Conservation (phyloP, 2,888 invertebrate genomes). For the Apoda limacodes region DNA sequence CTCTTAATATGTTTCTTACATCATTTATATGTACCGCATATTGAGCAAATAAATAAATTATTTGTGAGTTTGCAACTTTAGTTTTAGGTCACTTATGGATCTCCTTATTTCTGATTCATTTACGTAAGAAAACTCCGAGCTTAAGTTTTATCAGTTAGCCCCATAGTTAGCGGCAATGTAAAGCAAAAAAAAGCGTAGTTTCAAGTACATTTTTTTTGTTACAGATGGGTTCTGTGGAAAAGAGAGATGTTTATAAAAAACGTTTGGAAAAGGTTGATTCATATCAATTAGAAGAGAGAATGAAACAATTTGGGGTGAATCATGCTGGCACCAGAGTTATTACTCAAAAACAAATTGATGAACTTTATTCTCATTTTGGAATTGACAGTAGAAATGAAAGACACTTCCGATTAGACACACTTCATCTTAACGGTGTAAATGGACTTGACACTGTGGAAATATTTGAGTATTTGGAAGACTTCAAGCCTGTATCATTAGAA, state of each 20-base stretch:
- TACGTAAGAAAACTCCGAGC: no score
- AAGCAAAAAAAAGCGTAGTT: no score
- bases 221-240: no score
- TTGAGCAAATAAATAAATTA: no score
- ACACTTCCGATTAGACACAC: slow-evolving; percentile 76
- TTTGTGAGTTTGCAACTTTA: no score
- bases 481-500: slow-evolving; percentile 81
- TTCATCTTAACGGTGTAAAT: slow-evolving; percentile 81
- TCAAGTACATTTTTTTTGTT: no score
- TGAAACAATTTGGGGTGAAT: slow-evolving; percentile 55
- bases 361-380: slow-evolving; percentile 51
- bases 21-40: no score
- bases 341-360: slow-evolving; percentile 59
- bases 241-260: slow-evolving; percentile 39
- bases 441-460: slow-evolving; percentile 83
- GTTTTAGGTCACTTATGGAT: no score
- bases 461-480: slow-evolving; percentile 82
- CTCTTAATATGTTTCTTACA: no score
- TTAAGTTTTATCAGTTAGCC: no score
- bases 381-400: slow-evolving; percentile 69
- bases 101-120: no score
- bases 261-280: slow-evolving; percentile 54
- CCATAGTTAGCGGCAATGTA: no score
- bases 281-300: slow-evolving; percentile 51
- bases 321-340: slow-evolving; percentile 50